Evolutionary conservation across 2,888 invertebrate species (phyloP).

Genomic region (Gisinianus flammeolus): DNA sequence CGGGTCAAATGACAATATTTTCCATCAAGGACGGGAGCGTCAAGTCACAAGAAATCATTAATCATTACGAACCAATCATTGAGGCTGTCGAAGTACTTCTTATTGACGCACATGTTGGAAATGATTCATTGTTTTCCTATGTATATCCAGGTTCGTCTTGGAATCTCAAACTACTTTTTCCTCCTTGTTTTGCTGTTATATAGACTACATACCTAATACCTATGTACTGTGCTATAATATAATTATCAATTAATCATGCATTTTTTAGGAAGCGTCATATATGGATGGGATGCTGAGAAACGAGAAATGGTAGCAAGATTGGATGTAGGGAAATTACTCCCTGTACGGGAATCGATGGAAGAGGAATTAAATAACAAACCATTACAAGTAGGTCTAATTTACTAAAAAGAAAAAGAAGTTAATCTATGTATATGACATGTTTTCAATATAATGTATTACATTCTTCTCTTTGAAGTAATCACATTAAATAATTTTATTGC

Average conservation of each 20-base stretch:
- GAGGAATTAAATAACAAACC: slow-evolving; percentile 80
- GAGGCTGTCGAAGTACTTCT: slow-evolving; percentile 74
- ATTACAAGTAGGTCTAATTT: slow-evolving; percentile 68
- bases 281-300: slow-evolving; percentile 79
- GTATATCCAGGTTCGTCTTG: slow-evolving; percentile 74
- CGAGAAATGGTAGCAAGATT: slow-evolving; percentile 76
- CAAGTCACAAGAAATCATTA: slow-evolving; percentile 73
- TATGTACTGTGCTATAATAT: neutral
- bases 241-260: neutral
- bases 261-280: slow-evolving; percentile 76
- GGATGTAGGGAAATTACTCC: slow-evolving; percentile 89
- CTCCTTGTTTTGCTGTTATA: neutral
- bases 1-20: slow-evolving; percentile 80
- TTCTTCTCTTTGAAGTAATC: no score
- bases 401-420: neutral
- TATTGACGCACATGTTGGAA: slow-evolving; percentile 62
- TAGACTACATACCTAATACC: neutral
- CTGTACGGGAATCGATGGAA: slow-evolving; percentile 91
- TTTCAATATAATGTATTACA: no score
- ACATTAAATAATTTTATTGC: neutral
- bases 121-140: slow-evolving; percentile 73
- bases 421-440: neutral
- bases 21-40: slow-evolving; percentile 74
- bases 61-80: slow-evolving; percentile 67
- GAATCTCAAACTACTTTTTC: neutral